These are phyloP conservation scores for Drosophila takahashii DNA, from an alignment of 1,140 invertebrate genomes.

Conservation along the genomic window DNA sequence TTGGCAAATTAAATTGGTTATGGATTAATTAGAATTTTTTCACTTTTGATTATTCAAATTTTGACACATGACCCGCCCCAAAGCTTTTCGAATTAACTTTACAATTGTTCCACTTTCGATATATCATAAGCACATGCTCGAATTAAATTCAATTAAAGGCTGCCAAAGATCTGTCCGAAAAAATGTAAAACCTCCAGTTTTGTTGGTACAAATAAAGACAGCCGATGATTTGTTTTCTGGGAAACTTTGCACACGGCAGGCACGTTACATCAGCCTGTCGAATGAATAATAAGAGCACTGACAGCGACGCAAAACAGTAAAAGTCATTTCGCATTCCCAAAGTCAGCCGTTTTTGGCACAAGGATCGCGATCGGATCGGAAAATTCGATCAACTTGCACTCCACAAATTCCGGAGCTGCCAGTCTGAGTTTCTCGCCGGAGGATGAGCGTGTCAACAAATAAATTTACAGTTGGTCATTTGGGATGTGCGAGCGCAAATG, in stretches of 20 bases:
- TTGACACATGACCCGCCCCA: constrained; percentile 26
- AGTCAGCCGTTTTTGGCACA: constrained; percentile 16
- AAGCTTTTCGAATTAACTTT: constrained; percentile 29
- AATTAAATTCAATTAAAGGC: constrained; percentile 73
- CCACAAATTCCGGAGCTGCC: constrained; percentile 31
- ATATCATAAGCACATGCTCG: constrained; percentile 15
- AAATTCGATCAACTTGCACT: constrained; percentile 27
- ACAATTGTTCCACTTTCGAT: constrained; percentile 40
- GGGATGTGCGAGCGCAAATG: constrained; percentile 40
- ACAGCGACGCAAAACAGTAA: constrained; percentile 19
- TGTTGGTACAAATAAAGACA: constrained; percentile 42
- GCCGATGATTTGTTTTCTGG: constrained; percentile 52
- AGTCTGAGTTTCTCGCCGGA: constrained; percentile 22
- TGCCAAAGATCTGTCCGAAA: constrained; percentile 56
- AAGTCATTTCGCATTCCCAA: constrained; percentile 35
- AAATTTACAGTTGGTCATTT: constrained; percentile 62
- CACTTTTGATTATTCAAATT: background rate
- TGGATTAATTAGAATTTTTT: constrained; percentile 13
- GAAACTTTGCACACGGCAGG: constrained; percentile 57
- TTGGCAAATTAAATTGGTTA: constrained; percentile 1
- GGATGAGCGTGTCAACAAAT: constrained; percentile 56
- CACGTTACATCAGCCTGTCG: constrained; percentile 52
- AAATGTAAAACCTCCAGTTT: constrained; percentile 28
- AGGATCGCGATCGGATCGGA: constrained; percentile 19
- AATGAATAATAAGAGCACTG: constrained; percentile 30